These are phyloP conservation scores for Mesoligia furuncula DNA, from an alignment of 2,888 invertebrate species.

Conservation along the genomic window DNA sequence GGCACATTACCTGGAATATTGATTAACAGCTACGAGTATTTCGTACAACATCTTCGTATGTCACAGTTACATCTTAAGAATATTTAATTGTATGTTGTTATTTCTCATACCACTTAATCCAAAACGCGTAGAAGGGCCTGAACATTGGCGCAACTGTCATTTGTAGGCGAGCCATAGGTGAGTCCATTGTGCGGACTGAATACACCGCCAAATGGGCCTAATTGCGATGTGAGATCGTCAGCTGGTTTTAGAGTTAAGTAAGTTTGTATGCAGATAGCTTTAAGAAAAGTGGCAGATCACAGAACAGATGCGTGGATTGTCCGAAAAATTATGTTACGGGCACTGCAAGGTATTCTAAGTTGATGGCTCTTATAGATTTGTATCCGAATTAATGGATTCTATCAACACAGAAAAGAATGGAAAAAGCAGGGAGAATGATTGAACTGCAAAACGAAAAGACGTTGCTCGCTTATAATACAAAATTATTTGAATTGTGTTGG, in stretches of 20 bases:
- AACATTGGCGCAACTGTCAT: slow-evolving; percentile 34
- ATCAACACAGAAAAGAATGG: background rate
- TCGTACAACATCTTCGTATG: background rate
- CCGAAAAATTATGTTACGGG: background rate
- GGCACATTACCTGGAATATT: background rate
- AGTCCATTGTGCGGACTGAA: slow-evolving; percentile 39
- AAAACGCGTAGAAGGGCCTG: slow-evolving; percentile 27
- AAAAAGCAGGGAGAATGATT: background rate
- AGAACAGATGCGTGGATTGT: background rate
- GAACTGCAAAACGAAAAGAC: background rate
- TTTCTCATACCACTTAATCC: slow-evolving; percentile 35
- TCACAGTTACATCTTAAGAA: background rate
- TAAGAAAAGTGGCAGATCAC: too few relatives aligned
- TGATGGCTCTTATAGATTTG: background rate
- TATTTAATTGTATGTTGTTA: slow-evolving; percentile 4
- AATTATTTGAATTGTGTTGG: too few relatives aligned
- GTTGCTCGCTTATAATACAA: background rate
- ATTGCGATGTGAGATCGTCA: background rate
- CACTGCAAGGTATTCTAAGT: background rate
- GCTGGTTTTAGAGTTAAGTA: too few relatives aligned
- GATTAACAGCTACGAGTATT: background rate
- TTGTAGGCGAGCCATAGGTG: slow-evolving; percentile 31
- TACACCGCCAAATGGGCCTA: slow-evolving; percentile 21
- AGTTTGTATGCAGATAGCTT: background rate
- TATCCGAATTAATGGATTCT: too few relatives aligned